Percentiles rank a stretch among this genome's conserved stretches.
phyloP scores from a whole-genome alignment of 2,113 vertebrate genomes.

The Callorhinus ursinus region DNA sequence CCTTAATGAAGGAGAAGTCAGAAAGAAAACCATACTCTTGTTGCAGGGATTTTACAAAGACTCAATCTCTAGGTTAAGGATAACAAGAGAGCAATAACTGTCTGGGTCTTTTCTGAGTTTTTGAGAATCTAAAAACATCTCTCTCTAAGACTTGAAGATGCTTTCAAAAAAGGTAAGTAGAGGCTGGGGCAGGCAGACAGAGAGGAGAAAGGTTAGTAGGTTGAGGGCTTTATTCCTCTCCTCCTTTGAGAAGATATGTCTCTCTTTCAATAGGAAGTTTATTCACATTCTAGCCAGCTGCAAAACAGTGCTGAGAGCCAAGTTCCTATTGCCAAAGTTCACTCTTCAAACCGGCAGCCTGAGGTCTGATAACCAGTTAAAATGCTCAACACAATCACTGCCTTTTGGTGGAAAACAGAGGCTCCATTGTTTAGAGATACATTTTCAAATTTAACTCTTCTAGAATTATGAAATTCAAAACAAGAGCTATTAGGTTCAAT shows the following conservation, averaged over 20 bases:
- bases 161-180: slow-evolving; percentile 45
- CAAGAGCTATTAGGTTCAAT: slow-evolving; percentile 70
- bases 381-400: slow-evolving; percentile 75
- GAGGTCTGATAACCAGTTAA: slow-evolving; percentile 79
- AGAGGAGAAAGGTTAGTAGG: slow-evolving; percentile 46
- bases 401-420: slow-evolving; percentile 70
- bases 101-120: background rate
- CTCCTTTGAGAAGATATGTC: slow-evolving; percentile 62
- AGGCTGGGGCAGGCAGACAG: slow-evolving; percentile 2
- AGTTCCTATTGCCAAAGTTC: slow-evolving; percentile 80
- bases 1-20: background rate
- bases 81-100: background rate
- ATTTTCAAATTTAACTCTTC: slow-evolving; percentile 74
- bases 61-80: background rate
- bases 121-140: background rate
- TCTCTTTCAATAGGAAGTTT: slow-evolving; percentile 71
- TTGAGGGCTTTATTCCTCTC: slow-evolving; percentile 53
- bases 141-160: background rate
- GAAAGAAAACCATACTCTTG: slow-evolving; percentile 1
- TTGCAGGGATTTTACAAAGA: background rate
- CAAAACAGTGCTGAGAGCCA: slow-evolving; percentile 76
- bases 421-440: slow-evolving; percentile 68
- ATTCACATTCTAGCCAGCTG: slow-evolving; percentile 76
- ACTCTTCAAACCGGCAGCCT: slow-evolving; percentile 76
- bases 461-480: slow-evolving; percentile 77